Evolutionary conservation across 1,140 invertebrate genomes (phyloP).

Genomic region (Aporrectodea caliginosa): DNA sequence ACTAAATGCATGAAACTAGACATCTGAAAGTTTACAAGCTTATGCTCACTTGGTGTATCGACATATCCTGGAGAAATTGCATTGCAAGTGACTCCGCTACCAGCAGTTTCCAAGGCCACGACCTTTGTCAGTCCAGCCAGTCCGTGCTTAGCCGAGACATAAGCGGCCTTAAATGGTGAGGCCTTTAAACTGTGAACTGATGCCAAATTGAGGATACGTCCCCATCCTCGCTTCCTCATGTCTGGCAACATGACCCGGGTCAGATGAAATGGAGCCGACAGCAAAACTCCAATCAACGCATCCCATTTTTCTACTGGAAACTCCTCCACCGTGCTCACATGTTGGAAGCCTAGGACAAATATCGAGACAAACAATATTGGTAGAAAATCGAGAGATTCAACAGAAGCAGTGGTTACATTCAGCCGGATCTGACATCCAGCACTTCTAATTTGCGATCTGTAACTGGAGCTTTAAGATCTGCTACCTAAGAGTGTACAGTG

Average conservation of each 20-base stretch:
- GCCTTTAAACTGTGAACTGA: conserved; percentile 48
- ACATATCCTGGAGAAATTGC: conserved; percentile 54
- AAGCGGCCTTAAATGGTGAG: conserved; percentile 47
- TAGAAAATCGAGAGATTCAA: too few relatives aligned
- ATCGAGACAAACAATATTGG: too few relatives aligned
- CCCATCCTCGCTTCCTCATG: conserved; percentile 51
- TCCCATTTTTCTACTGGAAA: conserved; percentile 51
- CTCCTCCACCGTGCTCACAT: conserved; percentile 44
- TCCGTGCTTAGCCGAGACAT: conserved; percentile 51
- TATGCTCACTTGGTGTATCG: conserved; percentile 47
- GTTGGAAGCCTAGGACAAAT: conserved; percentile 45
- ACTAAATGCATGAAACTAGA: too few relatives aligned
- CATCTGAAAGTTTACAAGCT: background rate
- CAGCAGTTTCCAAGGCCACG: conserved; percentile 47
- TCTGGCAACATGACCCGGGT: conserved; percentile 41
- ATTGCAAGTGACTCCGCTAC: conserved; percentile 50
- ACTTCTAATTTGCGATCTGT: too few relatives aligned
- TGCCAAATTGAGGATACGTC: conserved; percentile 51
- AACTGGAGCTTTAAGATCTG: too few relatives aligned
- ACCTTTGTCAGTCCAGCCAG: conserved; percentile 49
- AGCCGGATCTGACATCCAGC: too few relatives aligned
- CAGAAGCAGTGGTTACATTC: too few relatives aligned
- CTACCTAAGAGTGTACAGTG: too few relatives aligned
- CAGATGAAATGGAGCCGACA: conserved; percentile 48
- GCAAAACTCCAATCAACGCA: conserved; percentile 43